These are phyloP conservation scores for Luperina nickerlii DNA, from an alignment of 2,888 invertebrate genomes.

Conservation along the genomic window DNA sequence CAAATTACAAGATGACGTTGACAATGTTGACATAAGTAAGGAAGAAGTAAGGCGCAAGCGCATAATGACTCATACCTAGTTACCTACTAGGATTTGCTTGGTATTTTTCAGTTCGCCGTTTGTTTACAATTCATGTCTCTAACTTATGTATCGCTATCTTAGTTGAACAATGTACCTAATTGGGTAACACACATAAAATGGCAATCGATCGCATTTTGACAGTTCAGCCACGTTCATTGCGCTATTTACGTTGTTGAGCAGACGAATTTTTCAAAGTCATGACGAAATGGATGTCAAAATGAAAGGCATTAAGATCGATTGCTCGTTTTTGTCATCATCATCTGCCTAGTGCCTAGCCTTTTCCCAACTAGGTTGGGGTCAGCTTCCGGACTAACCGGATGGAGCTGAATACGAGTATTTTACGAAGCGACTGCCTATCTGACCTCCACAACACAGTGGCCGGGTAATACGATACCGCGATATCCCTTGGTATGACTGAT, in stretches of 20 bases:
- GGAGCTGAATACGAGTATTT: no score
- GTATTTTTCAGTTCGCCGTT: neutral
- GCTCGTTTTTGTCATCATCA: no score
- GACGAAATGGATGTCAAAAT: neutral
- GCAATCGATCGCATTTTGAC: no score
- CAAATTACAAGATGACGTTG: slow-evolving; percentile 27
- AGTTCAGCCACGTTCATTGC: no score
- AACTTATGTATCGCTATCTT: neutral
- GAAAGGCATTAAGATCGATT: neutral
- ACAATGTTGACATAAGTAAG: slow-evolving; percentile 14
- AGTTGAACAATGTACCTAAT: neutral
- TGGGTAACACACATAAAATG: neutral
- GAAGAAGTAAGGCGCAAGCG: neutral
- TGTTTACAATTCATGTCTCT: neutral
- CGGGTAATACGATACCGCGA: no score
- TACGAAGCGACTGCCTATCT: no score
- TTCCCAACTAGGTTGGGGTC: no score
- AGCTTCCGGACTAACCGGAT: no score
- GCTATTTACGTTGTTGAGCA: no score
- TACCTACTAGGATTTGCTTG: neutral
- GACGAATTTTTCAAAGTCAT: neutral
- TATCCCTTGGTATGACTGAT: neutral
- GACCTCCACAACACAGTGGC: no score
- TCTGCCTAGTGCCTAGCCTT: no score
- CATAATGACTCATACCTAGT: no score